A percentile compares a stretch with the other conserved stretches of the same genome.
These are phyloP conservation scores for Dolichomitus sp. DNA, from an alignment of 2,888 invertebrate genomes.

Conservation along the genomic window DNA sequence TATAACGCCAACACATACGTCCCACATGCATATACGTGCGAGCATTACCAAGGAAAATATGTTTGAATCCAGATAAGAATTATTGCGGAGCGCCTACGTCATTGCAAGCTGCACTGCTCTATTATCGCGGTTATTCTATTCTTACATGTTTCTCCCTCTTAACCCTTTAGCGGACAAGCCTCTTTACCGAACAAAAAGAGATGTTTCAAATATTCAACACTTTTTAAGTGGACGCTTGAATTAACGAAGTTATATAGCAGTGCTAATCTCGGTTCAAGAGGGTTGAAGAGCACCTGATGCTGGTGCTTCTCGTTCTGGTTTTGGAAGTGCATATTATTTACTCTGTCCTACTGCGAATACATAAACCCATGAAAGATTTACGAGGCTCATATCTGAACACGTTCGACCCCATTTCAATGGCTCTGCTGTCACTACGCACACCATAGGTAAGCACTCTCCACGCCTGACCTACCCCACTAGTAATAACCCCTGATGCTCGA, in stretches of 20 bases:
- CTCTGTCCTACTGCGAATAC: background rate
- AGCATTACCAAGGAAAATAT: conserved; percentile 22
- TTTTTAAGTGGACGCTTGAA: background rate
- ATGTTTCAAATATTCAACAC: background rate
- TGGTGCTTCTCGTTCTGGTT: background rate
- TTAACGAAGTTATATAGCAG: background rate
- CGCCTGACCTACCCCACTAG: conserved; percentile 7
- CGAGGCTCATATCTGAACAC: conserved; percentile 46
- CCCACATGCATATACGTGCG: conserved; percentile 7
- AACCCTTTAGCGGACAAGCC: background rate
- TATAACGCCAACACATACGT: conserved; percentile 16
- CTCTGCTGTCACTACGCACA: conserved; percentile 17
- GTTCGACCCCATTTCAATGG: conserved; percentile 14
- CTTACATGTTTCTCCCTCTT: background rate
- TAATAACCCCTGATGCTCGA: conserved; percentile 7
- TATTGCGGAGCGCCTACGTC: conserved; percentile 27
- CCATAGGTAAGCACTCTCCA: background rate
- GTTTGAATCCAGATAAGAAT: conserved; percentile 22
- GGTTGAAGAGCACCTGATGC: conserved; percentile 13
- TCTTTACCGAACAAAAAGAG: background rate
- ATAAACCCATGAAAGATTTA: conserved; percentile 29
- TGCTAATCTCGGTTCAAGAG: conserved; percentile 4
- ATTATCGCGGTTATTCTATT: background rate
- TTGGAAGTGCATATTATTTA: background rate
- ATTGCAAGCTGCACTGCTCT: conserved; percentile 18